Percentiles rank a stretch among this genome's conserved stretches.
Evolutionary conservation across 2,888 invertebrate species (phyloP).

Genomic region (Drosophila neutralis): DNA sequence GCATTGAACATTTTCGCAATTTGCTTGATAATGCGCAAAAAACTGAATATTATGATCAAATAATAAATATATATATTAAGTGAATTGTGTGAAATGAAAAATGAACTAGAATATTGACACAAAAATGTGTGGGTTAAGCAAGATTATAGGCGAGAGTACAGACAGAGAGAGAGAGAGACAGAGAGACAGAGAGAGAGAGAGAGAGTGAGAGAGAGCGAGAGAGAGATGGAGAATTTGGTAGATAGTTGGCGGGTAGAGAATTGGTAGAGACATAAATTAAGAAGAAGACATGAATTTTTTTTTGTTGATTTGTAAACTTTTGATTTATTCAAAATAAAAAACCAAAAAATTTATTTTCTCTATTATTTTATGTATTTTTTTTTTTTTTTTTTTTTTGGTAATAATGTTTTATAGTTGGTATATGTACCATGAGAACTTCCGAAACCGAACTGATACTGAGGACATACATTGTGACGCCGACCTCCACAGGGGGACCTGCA

Average conservation of each 20-base stretch:
- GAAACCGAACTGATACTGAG: conserved; percentile 99
- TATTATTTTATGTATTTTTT: conserved; percentile 17
- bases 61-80: conserved; percentile 10
- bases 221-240: conserved; percentile 34
- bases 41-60: conserved; percentile 24
- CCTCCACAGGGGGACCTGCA: conserved; percentile 98
- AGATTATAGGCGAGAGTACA: conserved; percentile 17
- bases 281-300: conserved; percentile 54
- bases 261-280: conserved; percentile 50
- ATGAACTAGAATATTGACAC: conserved; percentile 49
- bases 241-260: conserved; percentile 39
- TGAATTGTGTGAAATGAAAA: conserved; percentile 36
- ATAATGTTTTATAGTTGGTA: conserved; percentile 49
- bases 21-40: conserved; percentile 36
- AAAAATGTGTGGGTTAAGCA: conserved; percentile 47
- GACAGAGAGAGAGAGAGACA: conserved; percentile 23
- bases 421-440: conserved; percentile 98
- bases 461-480: conserved; percentile 99
- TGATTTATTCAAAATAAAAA: conserved; percentile 30
- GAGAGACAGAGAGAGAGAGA: conserved; percentile 40
- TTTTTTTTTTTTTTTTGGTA: conserved; percentile 3
- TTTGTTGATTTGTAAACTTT: conserved; percentile 41
- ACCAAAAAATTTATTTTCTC: conserved; percentile 39
- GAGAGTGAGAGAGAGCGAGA: conserved; percentile 9
- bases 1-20: conserved; percentile 52